phyloP scores from a whole-genome alignment of 2,113 vertebrate genomes.

The Cariama cristata region DNA sequence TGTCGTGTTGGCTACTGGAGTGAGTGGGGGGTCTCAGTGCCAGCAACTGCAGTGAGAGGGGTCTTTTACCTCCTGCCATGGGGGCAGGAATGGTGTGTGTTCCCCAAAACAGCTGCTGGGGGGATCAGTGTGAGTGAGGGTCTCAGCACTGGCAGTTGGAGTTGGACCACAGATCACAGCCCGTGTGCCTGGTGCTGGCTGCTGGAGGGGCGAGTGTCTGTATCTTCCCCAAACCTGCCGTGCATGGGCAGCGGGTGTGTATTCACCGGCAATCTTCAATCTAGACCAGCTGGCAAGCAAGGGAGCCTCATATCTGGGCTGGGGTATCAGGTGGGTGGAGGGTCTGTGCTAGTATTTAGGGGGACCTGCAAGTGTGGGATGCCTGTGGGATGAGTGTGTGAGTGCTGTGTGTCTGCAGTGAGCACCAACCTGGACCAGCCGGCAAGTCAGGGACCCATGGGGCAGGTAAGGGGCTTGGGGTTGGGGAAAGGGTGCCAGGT shows the following conservation, averaged over 20 bases:
- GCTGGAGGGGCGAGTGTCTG: neutral
- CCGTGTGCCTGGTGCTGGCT: neutral
- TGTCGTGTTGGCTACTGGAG: no score
- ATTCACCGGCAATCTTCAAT: neutral
- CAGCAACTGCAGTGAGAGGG: no score
- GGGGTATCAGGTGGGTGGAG: neutral
- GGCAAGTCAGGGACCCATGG: fast-evolving
- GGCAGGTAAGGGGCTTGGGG: neutral
- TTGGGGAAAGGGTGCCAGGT: neutral
- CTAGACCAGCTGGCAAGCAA: neutral
- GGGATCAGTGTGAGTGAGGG: neutral
- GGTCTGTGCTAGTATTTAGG: neutral
- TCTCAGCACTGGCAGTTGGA: neutral
- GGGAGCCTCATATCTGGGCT: neutral
- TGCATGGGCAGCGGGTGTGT: no score
- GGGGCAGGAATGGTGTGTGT: neutral
- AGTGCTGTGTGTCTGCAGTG: neutral
- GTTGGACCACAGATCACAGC: neutral
- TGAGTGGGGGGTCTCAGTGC: no score
- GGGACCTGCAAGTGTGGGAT: fast-evolving
- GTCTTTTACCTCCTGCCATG: no score
- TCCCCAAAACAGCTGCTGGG: neutral
- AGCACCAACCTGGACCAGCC: neutral
- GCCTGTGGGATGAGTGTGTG: neutral
- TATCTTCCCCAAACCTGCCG: neutral